Base-by-base conservation (phyloP, 1,140 invertebrate genomes). In the Maniola jurtina region DNA sequence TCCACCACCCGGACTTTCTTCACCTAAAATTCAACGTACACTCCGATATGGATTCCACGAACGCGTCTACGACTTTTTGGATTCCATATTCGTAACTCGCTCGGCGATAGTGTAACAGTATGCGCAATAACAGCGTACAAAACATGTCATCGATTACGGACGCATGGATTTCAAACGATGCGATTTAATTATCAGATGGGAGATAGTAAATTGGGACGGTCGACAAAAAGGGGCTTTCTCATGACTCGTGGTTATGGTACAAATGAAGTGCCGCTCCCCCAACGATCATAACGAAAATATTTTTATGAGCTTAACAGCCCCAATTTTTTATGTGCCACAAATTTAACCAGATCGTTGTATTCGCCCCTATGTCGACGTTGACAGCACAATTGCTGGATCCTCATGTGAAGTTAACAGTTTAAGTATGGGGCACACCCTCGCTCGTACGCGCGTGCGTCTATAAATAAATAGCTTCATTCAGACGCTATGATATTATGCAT, bases 1-100 rank as follows among this genome's bases (percentile, higher is more conserved):
- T 78, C 75, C 75, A 83, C 74, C 77, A 82, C 73, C 79, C 80
- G 73, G 72, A 81, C 77, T 74, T 77, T 79, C 77, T 84, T 79
- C 81, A 77, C 76, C 79, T 77, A 78, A 78, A 78, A 77, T 76
- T 76, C 68, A 70, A 64, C 61, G 65, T 70, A 71, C 58, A 66
- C 56, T 66, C 68, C 60, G 66, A 76, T 69, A 73, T 72, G 68
- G 64, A 71, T 76, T 73, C 71, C 68, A 63, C 61, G 68, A 76
- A 76, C 62, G 65, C 56, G 61, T 61, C 55, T 50, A 71, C 42
- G 55, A 67, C 61, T 66, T 70, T 71, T 71, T 72, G 62, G 59
- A 34, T 34, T 55, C 50, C 48, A 35, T 38, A 33, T 66, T 61
- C 25, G 48, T 52, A 25, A 52, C 14, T 1, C 4, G n/a, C 7